These are phyloP conservation scores for Heteropelma amictum DNA, from an alignment of 2,888 invertebrate genomes.

Conservation along the genomic window DNA sequence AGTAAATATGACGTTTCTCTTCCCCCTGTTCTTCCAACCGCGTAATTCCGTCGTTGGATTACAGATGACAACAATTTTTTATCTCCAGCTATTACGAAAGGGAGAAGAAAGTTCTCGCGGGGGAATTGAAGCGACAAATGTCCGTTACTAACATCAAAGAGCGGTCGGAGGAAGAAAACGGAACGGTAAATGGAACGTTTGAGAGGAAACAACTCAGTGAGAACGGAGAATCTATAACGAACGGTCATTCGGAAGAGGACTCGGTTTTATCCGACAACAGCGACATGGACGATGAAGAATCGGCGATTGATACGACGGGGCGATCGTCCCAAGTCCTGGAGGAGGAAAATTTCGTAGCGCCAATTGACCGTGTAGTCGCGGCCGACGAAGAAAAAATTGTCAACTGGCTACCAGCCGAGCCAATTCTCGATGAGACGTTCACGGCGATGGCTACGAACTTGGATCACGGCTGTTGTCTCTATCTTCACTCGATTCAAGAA, in stretches of 20 bases:
- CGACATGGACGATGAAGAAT: too few species aligned
- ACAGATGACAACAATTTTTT: background rate
- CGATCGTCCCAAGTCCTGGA: too few species aligned
- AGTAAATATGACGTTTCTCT: constrained; percentile 64
- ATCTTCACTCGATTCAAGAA: constrained; percentile 73
- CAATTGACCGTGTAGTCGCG: background rate
- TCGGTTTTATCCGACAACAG: background rate
- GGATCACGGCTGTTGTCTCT: constrained; percentile 78
- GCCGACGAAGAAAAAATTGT: too few species aligned
- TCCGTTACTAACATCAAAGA: background rate
- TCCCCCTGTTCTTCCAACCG: background rate
- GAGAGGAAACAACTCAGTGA: too few species aligned
- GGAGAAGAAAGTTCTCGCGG: constrained; percentile 63
- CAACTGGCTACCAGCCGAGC: constrained; percentile 82
- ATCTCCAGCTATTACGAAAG: constrained; percentile 58
- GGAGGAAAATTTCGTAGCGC: too few species aligned
- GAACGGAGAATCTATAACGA: too few species aligned
- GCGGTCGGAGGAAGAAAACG: background rate
- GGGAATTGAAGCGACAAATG: constrained; percentile 68
- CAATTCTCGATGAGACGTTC: constrained; percentile 80
- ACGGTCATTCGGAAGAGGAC: too few species aligned
- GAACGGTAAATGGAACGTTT: background rate
- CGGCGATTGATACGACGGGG: too few species aligned
- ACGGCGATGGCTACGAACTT: constrained; percentile 83
- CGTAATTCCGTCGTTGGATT: background rate